Percentiles rank a stretch among this genome's conserved stretches.
Evolutionary conservation across 2,797 vertebrate species (phyloP).

Genomic region (Smutsia temminckii): DNA sequence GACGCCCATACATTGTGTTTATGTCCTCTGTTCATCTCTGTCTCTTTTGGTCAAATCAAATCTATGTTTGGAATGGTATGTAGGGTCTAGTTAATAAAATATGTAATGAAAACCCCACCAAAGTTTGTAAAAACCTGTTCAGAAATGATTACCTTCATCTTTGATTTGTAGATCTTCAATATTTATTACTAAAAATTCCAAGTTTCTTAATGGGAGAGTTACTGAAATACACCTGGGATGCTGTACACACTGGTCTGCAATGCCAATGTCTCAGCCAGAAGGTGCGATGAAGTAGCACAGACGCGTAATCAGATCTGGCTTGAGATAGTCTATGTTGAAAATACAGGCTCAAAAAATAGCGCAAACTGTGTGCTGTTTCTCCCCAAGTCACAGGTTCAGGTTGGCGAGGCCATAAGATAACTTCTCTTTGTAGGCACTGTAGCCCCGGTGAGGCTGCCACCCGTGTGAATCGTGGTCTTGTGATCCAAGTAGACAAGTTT

Average conservation of each 20-base stretch:
- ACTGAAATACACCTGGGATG: not conserved
- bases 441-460: not conserved
- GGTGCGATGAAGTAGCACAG: not conserved
- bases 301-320: not conserved
- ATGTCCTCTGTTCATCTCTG: not conserved
- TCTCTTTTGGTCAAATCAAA: not conserved
- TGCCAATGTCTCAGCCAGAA: not conserved
- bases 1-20: not conserved
- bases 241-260: not conserved
- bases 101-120: not conserved
- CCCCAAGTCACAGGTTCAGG: not conserved
- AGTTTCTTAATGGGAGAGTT: not conserved
- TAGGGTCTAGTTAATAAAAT: slow-evolving; percentile 42
- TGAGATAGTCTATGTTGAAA: not conserved
- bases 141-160: slow-evolving; percentile 19
- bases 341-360: not conserved
- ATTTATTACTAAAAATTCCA: not conserved
- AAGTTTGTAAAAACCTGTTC: not conserved
- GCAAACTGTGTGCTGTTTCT: not conserved
- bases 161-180: not conserved
- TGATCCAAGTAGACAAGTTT: not conserved
- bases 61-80: not conserved
- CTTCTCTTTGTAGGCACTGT: not conserved
- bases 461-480: not conserved
- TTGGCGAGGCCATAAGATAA: not conserved